Percentiles rank a stretch among this genome's conserved stretches.
Conservation (phyloP, 2,797 vertebrate species). For the Semotilus atromaculatus region DNA sequence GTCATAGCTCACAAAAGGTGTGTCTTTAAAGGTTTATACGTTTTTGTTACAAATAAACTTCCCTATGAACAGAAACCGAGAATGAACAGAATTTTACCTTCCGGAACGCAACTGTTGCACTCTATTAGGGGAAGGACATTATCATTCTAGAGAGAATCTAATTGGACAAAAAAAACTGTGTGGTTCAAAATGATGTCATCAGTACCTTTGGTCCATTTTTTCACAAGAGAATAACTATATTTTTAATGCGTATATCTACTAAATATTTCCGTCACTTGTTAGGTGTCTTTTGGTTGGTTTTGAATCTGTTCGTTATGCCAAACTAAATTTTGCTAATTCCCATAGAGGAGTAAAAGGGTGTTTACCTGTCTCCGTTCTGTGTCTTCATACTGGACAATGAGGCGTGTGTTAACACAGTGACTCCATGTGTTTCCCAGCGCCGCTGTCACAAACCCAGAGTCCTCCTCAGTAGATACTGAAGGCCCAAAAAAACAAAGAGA, state of each 20-base stretch:
- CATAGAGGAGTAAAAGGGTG: background rate
- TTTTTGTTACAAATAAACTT: background rate
- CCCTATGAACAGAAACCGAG: background rate
- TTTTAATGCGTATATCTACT: background rate
- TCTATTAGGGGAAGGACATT: background rate
- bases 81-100: background rate
- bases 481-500: slow-evolving; percentile 16
- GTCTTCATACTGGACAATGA: slow-evolving; percentile 80
- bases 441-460: slow-evolving; percentile 76
- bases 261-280: background rate
- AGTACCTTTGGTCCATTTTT: background rate
- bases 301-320: background rate
- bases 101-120: background rate
- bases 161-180: background rate
- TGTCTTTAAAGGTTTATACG: background rate
- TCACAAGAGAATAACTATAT: background rate
- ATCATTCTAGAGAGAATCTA: background rate
- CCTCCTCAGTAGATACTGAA: slow-evolving; percentile 67
- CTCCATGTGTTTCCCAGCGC: slow-evolving; percentile 86
- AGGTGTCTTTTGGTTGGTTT: background rate
- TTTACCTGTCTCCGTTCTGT: slow-evolving; percentile 78
- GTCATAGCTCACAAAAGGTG: background rate
- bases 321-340: background rate
- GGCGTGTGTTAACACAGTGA: slow-evolving; percentile 83
- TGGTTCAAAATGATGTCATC: background rate